Evolutionary conservation across 2,888 invertebrate genomes (phyloP), one percentile per base, ranked within the genome.

Genomic region (Brachyopa scutellaris): DNA sequence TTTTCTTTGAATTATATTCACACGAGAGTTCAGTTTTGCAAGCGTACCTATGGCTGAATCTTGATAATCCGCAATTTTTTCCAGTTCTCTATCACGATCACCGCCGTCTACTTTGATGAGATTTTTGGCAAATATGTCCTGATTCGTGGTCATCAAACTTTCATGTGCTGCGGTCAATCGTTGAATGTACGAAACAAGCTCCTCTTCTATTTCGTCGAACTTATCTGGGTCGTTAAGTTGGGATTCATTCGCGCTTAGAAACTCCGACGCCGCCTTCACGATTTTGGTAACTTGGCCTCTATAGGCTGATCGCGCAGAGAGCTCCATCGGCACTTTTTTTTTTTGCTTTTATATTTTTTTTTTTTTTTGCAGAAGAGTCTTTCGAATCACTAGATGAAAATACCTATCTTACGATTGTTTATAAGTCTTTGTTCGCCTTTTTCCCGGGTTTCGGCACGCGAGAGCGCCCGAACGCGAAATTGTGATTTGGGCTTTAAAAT

Each of bases 11-110:
- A 59, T 5, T 31, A 15, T 59, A 19, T 42, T 59, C 5, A 59
- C 0, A 11, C 26, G 57, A 15, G 11, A 26, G 15, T 29, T 42
- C 17, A 40, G 26, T 26, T 55, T 67, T 5, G 55, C 55, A 15
- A 67, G 47, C 29, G 21, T 59, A 15, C 59, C 31, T 19, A 69
- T 49, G 17, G 59, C 69, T 8, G 59, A 59, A 21, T 72, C 61
- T 23, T 72, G 51, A 31, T 61, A 72, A 1, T 72, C 51, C 3
- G 61, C 45, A 26, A 26, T n/a, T 21, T 55, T 67, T 11, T 55
- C 42, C 23, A 59, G 6, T 15, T 70, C 70, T 31, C n/a, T 47
- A n/a, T 59, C 45, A 7, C 55, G 31, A 45, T 67, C 55, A n/a
- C n/a, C n/a, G n/a, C n/a, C n/a, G 3, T 70, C 70, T 7, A 2